Conservation (phyloP, 2,797 vertebrate species). For the Trachurus trachurus region DNA sequence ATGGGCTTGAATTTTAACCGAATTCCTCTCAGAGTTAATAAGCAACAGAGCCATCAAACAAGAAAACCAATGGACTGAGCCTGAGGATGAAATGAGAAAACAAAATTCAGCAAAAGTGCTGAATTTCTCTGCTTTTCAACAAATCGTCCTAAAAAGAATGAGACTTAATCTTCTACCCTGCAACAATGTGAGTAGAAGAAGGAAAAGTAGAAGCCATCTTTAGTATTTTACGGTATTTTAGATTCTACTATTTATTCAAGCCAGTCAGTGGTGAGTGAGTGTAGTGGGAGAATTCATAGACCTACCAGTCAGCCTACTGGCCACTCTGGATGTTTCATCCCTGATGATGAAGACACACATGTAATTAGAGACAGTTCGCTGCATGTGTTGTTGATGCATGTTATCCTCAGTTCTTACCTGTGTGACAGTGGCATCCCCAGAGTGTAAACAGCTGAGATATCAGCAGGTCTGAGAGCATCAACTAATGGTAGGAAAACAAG, state of each 20-base stretch:
- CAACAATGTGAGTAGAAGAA: neutral
- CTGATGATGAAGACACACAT: constrained; percentile 59
- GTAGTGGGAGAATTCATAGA: neutral
- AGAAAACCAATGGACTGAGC: neutral
- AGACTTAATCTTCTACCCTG: neutral
- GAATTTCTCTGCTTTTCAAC: neutral
- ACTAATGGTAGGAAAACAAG: constrained; percentile 60
- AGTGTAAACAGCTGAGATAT: constrained; percentile 67
- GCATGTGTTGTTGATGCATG: neutral
- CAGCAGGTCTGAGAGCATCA: constrained; percentile 73
- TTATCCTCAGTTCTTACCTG: constrained; percentile 55
- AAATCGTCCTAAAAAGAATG: neutral
- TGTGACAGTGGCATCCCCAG: constrained; percentile 65
- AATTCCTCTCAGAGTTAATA: constrained; percentile 22
- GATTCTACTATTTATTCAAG: neutral
- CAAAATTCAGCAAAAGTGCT: neutral
- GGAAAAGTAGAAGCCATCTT: neutral
- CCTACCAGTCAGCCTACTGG: constrained; percentile 79
- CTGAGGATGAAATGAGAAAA: neutral
- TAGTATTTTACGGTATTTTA: neutral
- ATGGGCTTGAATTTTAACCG: constrained; percentile 8
- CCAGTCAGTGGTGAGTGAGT: neutral
- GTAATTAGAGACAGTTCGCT: neutral
- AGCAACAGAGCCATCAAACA: constrained; percentile 1
- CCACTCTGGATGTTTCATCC: constrained; percentile 61